Percentiles rank a stretch among this genome's conserved stretches.
Conservation (phyloP, 2,113 vertebrate species). For the Chroicocephalus ridibundus region DNA sequence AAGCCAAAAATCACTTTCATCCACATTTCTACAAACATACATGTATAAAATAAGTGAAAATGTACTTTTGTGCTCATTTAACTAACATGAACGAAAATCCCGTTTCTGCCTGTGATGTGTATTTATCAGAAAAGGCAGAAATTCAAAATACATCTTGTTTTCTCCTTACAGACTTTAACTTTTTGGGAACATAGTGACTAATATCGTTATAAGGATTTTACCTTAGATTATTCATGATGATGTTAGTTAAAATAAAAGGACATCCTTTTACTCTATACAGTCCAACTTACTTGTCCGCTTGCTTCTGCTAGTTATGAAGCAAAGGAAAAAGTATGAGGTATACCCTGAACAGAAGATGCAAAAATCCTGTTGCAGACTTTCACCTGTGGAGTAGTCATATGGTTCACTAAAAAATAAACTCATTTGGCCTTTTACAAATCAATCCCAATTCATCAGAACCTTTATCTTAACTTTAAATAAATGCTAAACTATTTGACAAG, state of each 20-base stretch:
- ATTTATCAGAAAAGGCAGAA: background rate
- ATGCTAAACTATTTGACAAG: background rate
- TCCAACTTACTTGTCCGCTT: background rate
- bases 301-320: background rate
- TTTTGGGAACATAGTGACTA: background rate
- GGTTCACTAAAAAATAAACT: background rate
- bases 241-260: background rate
- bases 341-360: background rate
- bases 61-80: background rate
- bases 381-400: background rate
- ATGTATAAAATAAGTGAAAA: background rate
- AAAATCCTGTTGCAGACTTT: background rate
- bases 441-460: background rate
- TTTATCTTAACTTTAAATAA: background rate
- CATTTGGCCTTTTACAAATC: background rate
- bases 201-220: background rate
- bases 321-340: background rate
- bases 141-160: background rate
- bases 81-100: background rate
- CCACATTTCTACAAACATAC: background rate
- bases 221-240: background rate
- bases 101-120: background rate
- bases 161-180: background rate
- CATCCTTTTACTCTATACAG: background rate
- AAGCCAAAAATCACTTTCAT: background rate